These are phyloP conservation scores for Isoperla grammatica DNA, from an alignment of 2,888 invertebrate genomes.

Conservation along the genomic window DNA sequence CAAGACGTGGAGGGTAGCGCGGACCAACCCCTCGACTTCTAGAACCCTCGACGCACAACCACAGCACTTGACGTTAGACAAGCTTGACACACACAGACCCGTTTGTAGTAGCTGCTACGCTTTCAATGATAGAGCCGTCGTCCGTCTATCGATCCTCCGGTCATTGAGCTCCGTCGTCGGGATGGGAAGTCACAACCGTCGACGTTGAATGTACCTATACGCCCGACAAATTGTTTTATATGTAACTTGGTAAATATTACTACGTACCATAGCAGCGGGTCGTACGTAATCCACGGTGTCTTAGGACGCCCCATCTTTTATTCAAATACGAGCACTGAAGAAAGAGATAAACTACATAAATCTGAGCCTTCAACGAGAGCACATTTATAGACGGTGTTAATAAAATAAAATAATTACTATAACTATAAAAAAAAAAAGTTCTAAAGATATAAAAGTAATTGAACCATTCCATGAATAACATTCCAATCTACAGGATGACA, in stretches of 20 bases:
- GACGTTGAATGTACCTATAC: not conserved
- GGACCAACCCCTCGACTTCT: constrained; percentile 70
- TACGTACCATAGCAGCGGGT: not conserved
- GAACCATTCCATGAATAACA: not conserved
- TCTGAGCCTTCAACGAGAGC: constrained; percentile 2
- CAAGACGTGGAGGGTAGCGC: constrained; percentile 71
- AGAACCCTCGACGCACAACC: constrained; percentile 38
- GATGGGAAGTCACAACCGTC: too few relatives aligned
- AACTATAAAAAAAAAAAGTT: not conserved
- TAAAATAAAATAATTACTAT: not conserved
- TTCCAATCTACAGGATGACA: too few relatives aligned
- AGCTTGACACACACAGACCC: not conserved
- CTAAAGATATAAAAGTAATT: not conserved
- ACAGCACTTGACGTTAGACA: not conserved
- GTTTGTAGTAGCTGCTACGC: not conserved
- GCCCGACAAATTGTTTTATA: too few relatives aligned
- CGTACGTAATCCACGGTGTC: not conserved
- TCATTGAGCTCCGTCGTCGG: too few relatives aligned
- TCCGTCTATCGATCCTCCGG: too few relatives aligned
- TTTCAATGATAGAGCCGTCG: not conserved
- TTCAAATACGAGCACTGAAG: not conserved
- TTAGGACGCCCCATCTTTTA: not conserved
- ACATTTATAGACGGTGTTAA: constrained; percentile 20
- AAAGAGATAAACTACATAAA: not conserved
- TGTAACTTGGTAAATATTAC: too few relatives aligned